Percentiles rank a stretch among this genome's conserved stretches.
phyloP scores from a whole-genome alignment of 2,888 invertebrate genomes.

The Mythimna impura region DNA sequence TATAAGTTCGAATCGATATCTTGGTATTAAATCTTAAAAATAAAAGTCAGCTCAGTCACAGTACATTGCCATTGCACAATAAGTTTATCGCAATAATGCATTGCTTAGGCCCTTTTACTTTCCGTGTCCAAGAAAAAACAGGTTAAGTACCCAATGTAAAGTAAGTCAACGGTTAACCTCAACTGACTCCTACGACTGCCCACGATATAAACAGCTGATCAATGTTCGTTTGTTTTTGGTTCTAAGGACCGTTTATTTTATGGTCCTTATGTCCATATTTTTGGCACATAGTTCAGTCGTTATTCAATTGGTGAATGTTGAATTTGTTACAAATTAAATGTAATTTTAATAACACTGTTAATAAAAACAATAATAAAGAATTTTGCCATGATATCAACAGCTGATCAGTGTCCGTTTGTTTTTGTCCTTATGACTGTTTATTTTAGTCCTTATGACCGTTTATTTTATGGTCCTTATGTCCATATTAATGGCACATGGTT shows the following conservation, averaged over 20 bases:
- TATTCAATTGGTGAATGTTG: neutral
- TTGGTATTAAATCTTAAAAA: conserved; percentile 1
- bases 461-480: neutral
- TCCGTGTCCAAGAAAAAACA: conserved; percentile 42
- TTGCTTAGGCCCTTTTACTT: conserved; percentile 53
- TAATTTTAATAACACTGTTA: no score
- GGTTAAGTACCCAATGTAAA: conserved; percentile 39
- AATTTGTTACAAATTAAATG: no score
- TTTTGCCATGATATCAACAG: conserved; percentile 20
- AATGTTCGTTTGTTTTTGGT: conserved; percentile 7
- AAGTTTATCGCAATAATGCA: conserved; percentile 35
- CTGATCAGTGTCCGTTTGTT: conserved; percentile 12
- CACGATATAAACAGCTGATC: conserved; percentile 24
- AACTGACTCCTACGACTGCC: conserved; percentile 24
- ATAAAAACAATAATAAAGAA: no score
- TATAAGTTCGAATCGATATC: neutral
- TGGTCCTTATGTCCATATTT: neutral
- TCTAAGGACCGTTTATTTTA: neutral
- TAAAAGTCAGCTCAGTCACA: conserved; percentile 1
- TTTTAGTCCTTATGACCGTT: neutral
- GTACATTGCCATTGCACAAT: conserved; percentile 36
- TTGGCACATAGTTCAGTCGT: neutral
- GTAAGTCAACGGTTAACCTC: conserved; percentile 39
- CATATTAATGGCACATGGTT: neutral
- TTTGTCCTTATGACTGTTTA: no score